phyloP scores from a whole-genome alignment of 2,113 vertebrate species.

The Neolamprologus longior region DNA sequence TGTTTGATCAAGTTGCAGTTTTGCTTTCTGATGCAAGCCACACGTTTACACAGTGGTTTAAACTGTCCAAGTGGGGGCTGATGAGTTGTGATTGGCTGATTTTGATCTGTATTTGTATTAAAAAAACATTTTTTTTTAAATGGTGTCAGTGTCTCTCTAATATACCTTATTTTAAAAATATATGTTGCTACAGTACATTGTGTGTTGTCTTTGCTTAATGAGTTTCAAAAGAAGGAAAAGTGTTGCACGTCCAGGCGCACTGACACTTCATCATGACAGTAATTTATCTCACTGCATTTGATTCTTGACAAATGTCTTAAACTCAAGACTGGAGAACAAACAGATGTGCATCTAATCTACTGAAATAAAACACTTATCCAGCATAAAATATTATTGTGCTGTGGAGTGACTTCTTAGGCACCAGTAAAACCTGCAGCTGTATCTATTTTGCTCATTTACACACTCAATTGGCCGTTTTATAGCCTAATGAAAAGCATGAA shows the following conservation, averaged over 20 bases:
- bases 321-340: neutral
- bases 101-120: neutral
- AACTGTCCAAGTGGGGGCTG: neutral
- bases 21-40: neutral
- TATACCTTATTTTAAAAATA: neutral
- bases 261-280: neutral
- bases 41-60: rapidly evolving
- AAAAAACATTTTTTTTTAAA: neutral
- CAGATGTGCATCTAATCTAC: neutral
- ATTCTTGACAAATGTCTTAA: neutral
- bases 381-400: neutral
- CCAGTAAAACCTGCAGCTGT: neutral
- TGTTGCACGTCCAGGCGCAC: neutral
- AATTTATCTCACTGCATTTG: neutral
- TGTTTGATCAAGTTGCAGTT: neutral
- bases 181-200: neutral
- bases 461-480: neutral
- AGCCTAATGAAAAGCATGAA: neutral
- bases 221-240: neutral
- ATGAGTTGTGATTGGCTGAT: neutral
- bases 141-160: neutral
- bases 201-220: neutral
- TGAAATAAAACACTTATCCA: neutral
- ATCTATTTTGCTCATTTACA: neutral
- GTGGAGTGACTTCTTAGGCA: neutral